Percentiles rank a stretch among this genome's conserved stretches.
Evolutionary conservation across 2,113 vertebrate genomes (phyloP).

Genomic region (Excalfactoria chinensis): DNA sequence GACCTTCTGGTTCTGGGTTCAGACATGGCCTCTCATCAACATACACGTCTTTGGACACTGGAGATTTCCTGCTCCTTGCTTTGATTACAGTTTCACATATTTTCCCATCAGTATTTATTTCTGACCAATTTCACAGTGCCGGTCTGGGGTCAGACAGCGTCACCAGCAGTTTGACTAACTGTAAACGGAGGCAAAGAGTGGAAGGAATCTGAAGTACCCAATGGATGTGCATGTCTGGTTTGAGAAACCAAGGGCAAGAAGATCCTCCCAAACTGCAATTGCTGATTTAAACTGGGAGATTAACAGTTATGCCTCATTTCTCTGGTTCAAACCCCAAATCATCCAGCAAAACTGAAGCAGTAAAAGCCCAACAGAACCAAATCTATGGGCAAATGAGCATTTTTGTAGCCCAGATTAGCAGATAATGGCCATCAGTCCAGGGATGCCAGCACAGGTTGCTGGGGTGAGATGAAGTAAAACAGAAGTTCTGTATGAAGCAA

Average conservation of each 20-base stretch:
- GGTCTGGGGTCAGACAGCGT: background rate
- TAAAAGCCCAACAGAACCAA: background rate
- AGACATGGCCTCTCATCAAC: background rate
- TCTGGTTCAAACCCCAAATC: background rate
- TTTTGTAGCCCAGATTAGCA: background rate
- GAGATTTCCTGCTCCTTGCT: background rate
- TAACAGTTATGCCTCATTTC: background rate
- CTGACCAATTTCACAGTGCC: background rate
- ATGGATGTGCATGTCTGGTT: background rate
- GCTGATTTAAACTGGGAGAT: background rate
- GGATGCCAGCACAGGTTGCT: background rate
- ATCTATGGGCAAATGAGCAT: background rate
- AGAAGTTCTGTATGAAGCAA: accelerated
- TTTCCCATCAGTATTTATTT: background rate
- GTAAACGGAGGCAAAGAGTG: background rate
- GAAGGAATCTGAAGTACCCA: background rate
- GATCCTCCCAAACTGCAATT: background rate
- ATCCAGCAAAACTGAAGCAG: background rate
- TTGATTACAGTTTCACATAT: background rate
- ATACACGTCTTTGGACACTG: background rate
- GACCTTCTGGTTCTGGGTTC: background rate
- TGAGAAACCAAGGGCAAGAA: background rate
- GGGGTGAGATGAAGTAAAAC: background rate
- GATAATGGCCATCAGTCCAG: background rate
- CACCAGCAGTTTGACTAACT: background rate